phyloP scores from a whole-genome alignment of 2,888 invertebrate genomes.

The Agrochola litura region DNA sequence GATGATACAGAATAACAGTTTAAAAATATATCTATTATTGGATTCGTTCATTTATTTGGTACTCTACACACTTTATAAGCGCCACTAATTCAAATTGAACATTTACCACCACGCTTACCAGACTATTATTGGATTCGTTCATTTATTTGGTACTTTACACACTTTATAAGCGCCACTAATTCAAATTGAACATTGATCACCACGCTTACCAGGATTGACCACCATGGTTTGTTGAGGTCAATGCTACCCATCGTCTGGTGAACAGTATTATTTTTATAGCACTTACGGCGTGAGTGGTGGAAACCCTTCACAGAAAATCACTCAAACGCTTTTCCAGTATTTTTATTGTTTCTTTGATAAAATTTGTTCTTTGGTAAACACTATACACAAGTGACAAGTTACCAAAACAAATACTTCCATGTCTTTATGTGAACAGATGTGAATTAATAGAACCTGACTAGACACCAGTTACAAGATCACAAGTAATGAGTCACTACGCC shows the following conservation, averaged over 20 bases:
- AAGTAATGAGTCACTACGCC: conserved; percentile 51
- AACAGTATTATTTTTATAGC: neutral
- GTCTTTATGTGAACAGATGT: conserved; percentile 36
- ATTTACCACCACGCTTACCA: no score
- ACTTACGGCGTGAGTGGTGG: neutral
- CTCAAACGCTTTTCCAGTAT: neutral
- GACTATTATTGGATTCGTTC: neutral
- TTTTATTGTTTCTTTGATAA: neutral
- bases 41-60: neutral
- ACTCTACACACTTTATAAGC: neutral
- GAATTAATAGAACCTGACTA: conserved; percentile 20
- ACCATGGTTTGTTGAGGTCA: neutral
- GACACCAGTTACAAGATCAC: conserved; percentile 25
- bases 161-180: neutral
- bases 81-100: neutral
- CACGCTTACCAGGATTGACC: neutral
- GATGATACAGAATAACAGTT: no score
- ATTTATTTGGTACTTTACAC: neutral
- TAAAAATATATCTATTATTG: neutral
- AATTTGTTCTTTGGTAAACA: neutral
- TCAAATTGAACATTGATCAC: neutral
- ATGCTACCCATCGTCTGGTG: neutral
- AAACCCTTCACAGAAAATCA: neutral
- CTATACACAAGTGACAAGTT: neutral
- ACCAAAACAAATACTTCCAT: neutral